Evolutionary conservation across 2,113 vertebrate species (phyloP).

Genomic region (Trogon melanurus): DNA sequence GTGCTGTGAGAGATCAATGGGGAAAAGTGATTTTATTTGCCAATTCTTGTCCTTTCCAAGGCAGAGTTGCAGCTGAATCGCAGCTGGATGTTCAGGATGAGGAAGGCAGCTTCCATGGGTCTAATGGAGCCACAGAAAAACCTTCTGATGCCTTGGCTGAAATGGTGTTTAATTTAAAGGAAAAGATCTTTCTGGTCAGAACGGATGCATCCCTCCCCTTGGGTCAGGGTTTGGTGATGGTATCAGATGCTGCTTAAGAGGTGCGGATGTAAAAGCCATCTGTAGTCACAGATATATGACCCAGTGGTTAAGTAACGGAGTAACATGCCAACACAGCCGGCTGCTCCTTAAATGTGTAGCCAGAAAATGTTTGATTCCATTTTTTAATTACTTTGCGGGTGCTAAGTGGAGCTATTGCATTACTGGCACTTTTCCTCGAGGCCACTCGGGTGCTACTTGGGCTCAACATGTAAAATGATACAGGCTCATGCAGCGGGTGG

Average conservation of each 20-base stretch:
- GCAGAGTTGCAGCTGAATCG: background rate
- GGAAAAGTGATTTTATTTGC: background rate
- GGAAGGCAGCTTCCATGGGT: background rate
- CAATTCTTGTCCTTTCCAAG: background rate
- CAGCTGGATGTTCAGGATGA: background rate
- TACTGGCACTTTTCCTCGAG: background rate
- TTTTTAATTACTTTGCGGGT: constrained; percentile 62
- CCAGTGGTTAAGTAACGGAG: constrained; percentile 68
- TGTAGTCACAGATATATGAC: constrained; percentile 58
- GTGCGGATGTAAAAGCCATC: constrained; percentile 48
- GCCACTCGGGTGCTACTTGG: background rate
- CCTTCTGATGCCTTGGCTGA: background rate
- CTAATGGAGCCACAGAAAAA: background rate
- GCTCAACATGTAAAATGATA: fast-evolving
- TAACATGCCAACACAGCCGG: constrained; percentile 54
- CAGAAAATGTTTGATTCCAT: constrained; percentile 69
- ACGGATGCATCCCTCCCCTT: background rate
- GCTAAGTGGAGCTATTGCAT: constrained; percentile 62
- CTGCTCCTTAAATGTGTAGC: constrained; percentile 46
- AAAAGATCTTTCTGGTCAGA: constrained; percentile 34
- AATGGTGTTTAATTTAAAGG: constrained; percentile 13
- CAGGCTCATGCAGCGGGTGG: fast-evolving
- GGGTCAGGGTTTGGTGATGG: background rate
- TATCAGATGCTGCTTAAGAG: constrained; percentile 68
- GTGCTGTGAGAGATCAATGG: background rate